phyloP scores from a whole-genome alignment of 2,113 vertebrate species.

The Tor tambroides region DNA sequence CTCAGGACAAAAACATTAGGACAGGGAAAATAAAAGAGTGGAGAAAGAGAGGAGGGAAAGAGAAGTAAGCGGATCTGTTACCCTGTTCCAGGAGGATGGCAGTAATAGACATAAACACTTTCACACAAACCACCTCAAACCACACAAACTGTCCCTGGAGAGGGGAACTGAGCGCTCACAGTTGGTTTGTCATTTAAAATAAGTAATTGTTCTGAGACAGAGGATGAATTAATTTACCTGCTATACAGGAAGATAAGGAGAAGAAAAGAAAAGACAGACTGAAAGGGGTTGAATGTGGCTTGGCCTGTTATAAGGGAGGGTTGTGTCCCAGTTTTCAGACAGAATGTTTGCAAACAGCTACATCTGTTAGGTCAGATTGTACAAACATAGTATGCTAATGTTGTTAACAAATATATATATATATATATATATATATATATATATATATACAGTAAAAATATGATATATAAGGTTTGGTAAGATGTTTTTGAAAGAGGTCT shows the following conservation, averaged over 20 bases:
- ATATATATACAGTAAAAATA: too few species aligned
- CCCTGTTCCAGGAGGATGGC: constrained; percentile 29
- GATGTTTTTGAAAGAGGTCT: neutral
- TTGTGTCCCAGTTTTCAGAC: constrained; percentile 72
- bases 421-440: too few species aligned
- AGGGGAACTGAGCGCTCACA: constrained; percentile 35
- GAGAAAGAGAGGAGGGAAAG: constrained; percentile 17
- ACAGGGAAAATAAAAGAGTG: constrained; percentile 39
- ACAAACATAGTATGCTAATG: neutral
- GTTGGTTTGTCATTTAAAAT: constrained; percentile 66
- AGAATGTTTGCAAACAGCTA: constrained; percentile 55
- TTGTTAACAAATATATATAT: too few species aligned
- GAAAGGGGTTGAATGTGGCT: constrained; percentile 52
- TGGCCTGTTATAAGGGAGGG: constrained; percentile 54
- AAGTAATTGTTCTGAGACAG: constrained; percentile 72
- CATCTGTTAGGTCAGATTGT: constrained; percentile 37
- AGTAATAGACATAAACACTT: constrained; percentile 47
- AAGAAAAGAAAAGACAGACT: constrained; percentile 38
- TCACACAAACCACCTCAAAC: constrained; percentile 22
- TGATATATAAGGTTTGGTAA: too few species aligned
- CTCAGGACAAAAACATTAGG: constrained; percentile 35
- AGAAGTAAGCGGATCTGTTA: constrained; percentile 34
- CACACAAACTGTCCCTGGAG: constrained; percentile 45
- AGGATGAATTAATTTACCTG: constrained; percentile 74
- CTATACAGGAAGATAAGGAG: constrained; percentile 72